Evolutionary conservation across 2,888 invertebrate genomes (phyloP).

Genomic region (Drosophila atripex): DNA sequence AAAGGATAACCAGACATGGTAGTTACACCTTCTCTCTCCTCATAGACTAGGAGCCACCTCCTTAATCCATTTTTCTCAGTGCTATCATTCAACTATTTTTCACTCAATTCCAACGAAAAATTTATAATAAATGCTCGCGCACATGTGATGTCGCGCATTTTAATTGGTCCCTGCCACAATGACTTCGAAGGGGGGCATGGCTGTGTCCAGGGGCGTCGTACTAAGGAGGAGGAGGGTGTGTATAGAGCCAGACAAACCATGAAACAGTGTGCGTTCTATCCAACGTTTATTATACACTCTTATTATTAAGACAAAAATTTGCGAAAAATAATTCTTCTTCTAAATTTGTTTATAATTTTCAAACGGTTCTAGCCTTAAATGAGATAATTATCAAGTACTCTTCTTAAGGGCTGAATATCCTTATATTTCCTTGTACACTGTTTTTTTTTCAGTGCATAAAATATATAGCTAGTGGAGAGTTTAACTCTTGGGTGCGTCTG

Average conservation of each 20-base stretch:
- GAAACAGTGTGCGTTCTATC: constrained; percentile 18
- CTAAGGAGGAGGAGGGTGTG: too few species aligned
- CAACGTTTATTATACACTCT: constrained; percentile 1
- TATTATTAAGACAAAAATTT: background rate
- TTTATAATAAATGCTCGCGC: constrained; percentile 75
- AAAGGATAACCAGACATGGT: background rate
- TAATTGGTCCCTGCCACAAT: constrained; percentile 57
- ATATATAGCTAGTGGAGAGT: constrained; percentile 13
- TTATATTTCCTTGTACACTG: background rate
- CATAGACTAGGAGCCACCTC: too few species aligned
- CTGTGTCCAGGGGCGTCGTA: too few species aligned
- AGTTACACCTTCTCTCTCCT: too few species aligned
- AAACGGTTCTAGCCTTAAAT: background rate
- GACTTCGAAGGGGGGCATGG: constrained; percentile 1
- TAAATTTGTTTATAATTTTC: background rate
- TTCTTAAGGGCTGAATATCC: too few species aligned
- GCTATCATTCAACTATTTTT: too few species aligned
- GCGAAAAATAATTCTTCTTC: too few species aligned
- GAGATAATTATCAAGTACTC: background rate
- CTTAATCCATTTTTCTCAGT: too few species aligned
- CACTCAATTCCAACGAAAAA: constrained; percentile 77
- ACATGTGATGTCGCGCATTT: constrained; percentile 79
- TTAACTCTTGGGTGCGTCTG: constrained; percentile 39
- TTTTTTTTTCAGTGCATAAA: background rate
- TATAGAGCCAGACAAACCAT: constrained; percentile 24